Evolutionary conservation across 2,113 vertebrate genomes (phyloP).

Genomic region (Hemiprocne comata): DNA sequence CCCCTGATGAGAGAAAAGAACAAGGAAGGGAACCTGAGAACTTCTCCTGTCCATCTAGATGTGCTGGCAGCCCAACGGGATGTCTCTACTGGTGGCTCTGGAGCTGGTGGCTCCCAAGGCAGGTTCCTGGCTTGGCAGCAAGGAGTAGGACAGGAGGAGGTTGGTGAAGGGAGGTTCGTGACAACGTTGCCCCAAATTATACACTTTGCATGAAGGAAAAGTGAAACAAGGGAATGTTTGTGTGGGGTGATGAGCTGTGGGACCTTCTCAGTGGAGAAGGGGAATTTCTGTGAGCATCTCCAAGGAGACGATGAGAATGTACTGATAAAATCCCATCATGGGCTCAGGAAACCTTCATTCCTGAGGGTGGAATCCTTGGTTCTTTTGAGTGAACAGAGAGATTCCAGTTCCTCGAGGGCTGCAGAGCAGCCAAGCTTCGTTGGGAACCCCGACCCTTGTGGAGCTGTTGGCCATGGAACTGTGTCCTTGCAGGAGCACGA

Average conservation of each 20-base stretch:
- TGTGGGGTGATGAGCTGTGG: background rate
- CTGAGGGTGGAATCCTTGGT: background rate
- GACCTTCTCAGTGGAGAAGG: background rate
- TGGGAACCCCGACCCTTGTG: rapidly evolving
- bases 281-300: background rate
- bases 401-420: rapidly evolving
- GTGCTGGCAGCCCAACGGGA: too few relatives aligned
- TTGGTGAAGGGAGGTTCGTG: background rate
- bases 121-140: background rate
- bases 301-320: background rate
- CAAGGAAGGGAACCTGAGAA: background rate
- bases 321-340: rapidly evolving
- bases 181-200: background rate
- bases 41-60: background rate
- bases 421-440: rapidly evolving
- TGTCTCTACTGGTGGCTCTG: background rate
- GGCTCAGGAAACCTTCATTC: rapidly evolving
- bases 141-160: background rate
- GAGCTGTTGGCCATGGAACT: background rate
- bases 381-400: background rate
- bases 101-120: background rate
- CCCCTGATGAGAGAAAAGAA: background rate
- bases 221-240: too few relatives aligned
- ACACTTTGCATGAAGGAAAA: background rate
- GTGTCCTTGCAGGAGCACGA: background rate